phyloP scores from a whole-genome alignment of 2,888 invertebrate genomes.

The Deilephila porcellus region DNA sequence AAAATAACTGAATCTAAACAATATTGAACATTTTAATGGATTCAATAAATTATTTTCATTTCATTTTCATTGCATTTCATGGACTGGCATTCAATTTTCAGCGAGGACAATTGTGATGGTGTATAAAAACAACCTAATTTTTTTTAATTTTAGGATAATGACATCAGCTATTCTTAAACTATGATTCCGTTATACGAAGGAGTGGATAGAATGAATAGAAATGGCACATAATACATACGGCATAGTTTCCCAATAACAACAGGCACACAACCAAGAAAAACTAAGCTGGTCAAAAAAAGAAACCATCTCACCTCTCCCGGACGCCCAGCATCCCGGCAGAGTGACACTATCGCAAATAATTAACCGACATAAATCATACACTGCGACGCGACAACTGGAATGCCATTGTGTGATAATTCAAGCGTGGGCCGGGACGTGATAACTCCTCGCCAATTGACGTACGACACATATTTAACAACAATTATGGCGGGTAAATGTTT shows the following conservation, averaged over 20 bases:
- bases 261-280: neutral
- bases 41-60: too few relatives aligned
- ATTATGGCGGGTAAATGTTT: neutral
- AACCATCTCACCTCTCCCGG: constrained; percentile 20
- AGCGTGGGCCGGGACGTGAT: constrained; percentile 49
- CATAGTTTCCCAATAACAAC: neutral
- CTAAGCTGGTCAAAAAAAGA: neutral
- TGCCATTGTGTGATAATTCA: constrained; percentile 63
- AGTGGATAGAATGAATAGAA: too few relatives aligned
- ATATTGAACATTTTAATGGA: too few relatives aligned
- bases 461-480: neutral
- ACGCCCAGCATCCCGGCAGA: constrained; percentile 13
- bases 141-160: too few relatives aligned
- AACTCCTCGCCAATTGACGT: constrained; percentile 40
- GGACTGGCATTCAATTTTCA: too few relatives aligned
- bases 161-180: too few relatives aligned
- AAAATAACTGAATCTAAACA: too few relatives aligned
- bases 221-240: neutral
- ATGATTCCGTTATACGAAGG: too few relatives aligned
- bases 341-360: constrained; percentile 21
- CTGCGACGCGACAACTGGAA: constrained; percentile 43
- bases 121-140: too few relatives aligned
- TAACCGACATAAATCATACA: constrained; percentile 17
- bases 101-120: too few relatives aligned
- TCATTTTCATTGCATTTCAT: too few relatives aligned